phyloP scores from a whole-genome alignment of 2,113 vertebrate genomes.

The Syngnathus typhle region DNA sequence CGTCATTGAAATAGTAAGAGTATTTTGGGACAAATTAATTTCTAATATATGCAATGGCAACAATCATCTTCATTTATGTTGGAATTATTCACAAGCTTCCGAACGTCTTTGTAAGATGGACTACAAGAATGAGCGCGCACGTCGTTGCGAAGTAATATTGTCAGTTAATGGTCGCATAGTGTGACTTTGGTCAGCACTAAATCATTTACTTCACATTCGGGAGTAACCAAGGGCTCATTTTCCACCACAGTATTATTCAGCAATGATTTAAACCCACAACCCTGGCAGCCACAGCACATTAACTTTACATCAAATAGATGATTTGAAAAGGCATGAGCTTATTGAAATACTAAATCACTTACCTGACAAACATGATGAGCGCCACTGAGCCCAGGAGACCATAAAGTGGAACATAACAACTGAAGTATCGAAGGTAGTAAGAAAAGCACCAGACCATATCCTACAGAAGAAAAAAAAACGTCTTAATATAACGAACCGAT shows the following conservation, averaged over 20 bases:
- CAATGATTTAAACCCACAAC: neutral
- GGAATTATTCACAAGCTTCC: neutral
- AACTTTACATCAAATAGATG: neutral
- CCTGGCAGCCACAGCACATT: neutral
- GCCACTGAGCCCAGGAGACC: constrained; percentile 77
- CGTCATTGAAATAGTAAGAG: no score
- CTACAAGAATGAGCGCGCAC: neutral
- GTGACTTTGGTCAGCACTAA: neutral
- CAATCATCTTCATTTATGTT: neutral
- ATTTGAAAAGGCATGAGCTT: neutral
- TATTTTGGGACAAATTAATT: no score
- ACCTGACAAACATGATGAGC: constrained; percentile 87
- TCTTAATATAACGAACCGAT: neutral
- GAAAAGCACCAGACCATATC: constrained; percentile 84
- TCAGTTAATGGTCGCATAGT: neutral
- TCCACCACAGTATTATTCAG: neutral
- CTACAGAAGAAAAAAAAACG: constrained; percentile 55
- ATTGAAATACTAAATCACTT: neutral
- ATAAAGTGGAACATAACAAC: constrained; percentile 78
- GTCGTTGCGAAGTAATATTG: neutral
- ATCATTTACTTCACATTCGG: neutral
- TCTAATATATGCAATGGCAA: neutral
- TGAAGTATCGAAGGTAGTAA: constrained; percentile 83
- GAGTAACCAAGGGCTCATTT: neutral
- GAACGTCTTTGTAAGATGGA: neutral